Percentiles rank a stretch among this genome's conserved stretches.
phyloP scores from a whole-genome alignment of 2,113 vertebrate species.

The Tapirus terrestris region DNA sequence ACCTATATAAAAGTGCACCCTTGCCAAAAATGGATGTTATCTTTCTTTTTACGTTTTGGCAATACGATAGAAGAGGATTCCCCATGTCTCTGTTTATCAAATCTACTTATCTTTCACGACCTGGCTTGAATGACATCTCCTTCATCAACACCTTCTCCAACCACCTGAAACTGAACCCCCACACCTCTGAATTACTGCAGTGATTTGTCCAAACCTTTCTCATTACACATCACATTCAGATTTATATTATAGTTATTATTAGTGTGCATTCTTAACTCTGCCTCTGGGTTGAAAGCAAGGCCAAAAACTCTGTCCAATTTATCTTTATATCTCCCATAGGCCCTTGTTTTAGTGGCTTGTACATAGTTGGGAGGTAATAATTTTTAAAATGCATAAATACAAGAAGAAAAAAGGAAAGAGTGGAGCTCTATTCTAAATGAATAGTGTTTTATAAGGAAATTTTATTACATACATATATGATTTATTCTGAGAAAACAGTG shows the following conservation, averaged over 20 bases:
- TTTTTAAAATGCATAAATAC: neutral
- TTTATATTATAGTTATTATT: neutral
- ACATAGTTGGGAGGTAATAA: neutral
- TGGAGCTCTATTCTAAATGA: neutral
- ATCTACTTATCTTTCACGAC: neutral
- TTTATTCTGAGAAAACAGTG: neutral
- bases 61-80: neutral
- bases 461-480: neutral
- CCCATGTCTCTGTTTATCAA: neutral
- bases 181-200: neutral
- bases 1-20: neutral
- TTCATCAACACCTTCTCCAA: neutral
- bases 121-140: neutral
- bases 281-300: neutral
- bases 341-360: neutral
- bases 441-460: neutral
- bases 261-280: neutral
- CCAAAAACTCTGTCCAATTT: neutral
- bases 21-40: neutral
- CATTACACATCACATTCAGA: neutral
- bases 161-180: no score
- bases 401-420: neutral
- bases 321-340: neutral
- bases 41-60: neutral
- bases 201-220: neutral